Conservation (phyloP, 2,888 invertebrate species). For the Sthenelais limicola region DNA sequence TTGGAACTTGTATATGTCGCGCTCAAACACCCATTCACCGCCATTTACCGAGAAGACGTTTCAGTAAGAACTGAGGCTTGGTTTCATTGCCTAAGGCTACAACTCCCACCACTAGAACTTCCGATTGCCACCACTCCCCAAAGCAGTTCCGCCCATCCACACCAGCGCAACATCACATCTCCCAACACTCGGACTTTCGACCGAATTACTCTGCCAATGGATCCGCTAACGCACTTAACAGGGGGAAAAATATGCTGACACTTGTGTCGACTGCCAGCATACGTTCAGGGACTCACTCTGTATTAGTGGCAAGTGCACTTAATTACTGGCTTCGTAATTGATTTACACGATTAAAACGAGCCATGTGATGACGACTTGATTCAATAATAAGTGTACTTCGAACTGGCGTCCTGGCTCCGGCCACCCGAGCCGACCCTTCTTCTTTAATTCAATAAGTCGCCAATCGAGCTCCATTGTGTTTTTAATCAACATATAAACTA, state of each 20-base stretch:
- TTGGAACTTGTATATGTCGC: too few species aligned
- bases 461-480: slow-evolving; percentile 56
- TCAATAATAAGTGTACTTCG: slow-evolving; percentile 35
- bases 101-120: too few species aligned
- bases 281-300: slow-evolving; percentile 33
- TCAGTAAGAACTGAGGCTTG: too few species aligned
- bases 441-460: slow-evolving; percentile 49
- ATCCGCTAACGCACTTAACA: slow-evolving; percentile 34
- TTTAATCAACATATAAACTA: slow-evolving; percentile 62
- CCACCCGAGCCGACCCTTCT: slow-evolving; percentile 42
- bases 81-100: too few species aligned
- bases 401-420: background rate
- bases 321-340: slow-evolving; percentile 28
- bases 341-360: slow-evolving; percentile 33
- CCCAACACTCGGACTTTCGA: slow-evolving; percentile 29
- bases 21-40: too few species aligned
- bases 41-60: too few species aligned
- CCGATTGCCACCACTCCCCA: too few species aligned
- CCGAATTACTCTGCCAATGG: slow-evolving; percentile 37
- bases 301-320: slow-evolving; percentile 38
- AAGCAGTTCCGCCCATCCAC: background rate
- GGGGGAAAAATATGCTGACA: slow-evolving; percentile 26
- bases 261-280: slow-evolving; percentile 30
- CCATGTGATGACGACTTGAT: slow-evolving; percentile 11
- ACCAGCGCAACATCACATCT: slow-evolving; percentile 4